A percentile compares a stretch with the other conserved stretches of the same genome.
phyloP scores from a whole-genome alignment of 2,113 vertebrate species.

The Orthonyx spaldingii region DNA sequence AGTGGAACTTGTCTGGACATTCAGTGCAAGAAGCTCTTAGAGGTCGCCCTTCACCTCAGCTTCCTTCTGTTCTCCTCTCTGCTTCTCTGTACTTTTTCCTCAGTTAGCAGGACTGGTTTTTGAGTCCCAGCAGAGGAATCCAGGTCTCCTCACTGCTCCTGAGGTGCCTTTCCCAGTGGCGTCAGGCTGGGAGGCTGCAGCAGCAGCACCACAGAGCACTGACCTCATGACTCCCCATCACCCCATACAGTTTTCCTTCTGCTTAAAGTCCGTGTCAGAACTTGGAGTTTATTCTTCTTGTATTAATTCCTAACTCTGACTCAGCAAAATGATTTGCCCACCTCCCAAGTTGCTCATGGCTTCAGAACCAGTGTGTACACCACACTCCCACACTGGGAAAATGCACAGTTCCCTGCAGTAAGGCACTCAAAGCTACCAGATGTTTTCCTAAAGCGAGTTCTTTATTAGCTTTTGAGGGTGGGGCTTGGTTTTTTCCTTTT shows the following conservation, averaged over 20 bases:
- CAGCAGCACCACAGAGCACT: background rate
- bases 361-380: background rate
- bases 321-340: background rate
- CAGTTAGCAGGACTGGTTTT: background rate
- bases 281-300: background rate
- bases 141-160: rapidly evolving
- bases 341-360: background rate
- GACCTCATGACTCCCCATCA: background rate
- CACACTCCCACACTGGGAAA: background rate
- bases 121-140: background rate
- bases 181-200: background rate
- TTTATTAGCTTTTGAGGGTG: background rate
- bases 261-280: background rate
- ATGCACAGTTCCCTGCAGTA: background rate
- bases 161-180: background rate
- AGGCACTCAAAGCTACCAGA: background rate
- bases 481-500: background rate
- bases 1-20: background rate
- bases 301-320: background rate
- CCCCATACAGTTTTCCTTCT: background rate
- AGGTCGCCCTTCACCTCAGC: background rate
- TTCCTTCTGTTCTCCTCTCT: background rate
- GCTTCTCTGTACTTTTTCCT: background rate
- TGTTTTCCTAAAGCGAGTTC: background rate
- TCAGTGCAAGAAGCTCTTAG: background rate